These are phyloP conservation scores for Heterotilapia buettikoferi DNA, from an alignment of 2,113 vertebrate genomes.

Conservation along the genomic window DNA sequence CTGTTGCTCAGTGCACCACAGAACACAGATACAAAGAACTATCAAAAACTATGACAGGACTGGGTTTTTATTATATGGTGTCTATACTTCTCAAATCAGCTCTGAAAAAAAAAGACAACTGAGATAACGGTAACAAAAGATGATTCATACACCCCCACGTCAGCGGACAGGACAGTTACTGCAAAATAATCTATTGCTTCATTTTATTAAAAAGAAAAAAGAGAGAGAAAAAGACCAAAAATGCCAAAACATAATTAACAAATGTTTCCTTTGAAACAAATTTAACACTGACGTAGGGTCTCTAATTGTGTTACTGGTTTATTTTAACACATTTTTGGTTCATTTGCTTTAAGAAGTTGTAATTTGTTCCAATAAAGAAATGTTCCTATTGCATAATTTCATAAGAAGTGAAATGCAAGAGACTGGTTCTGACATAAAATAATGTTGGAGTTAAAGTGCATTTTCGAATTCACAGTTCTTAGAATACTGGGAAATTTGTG, in stretches of 20 bases:
- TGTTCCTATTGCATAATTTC: background rate
- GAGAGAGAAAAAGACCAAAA: background rate
- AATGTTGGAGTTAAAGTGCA: background rate
- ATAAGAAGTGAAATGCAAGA: background rate
- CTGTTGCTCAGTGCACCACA: background rate
- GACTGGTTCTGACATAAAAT: background rate
- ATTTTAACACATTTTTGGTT: background rate
- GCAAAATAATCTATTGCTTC: background rate
- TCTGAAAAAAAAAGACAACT: background rate
- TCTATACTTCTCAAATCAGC: background rate
- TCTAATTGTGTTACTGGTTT: background rate
- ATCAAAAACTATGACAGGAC: background rate
- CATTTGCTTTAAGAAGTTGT: background rate
- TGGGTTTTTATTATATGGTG: background rate
- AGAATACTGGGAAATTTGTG: background rate
- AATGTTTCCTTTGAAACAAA: background rate
- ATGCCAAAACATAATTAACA: background rate
- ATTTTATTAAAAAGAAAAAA: background rate
- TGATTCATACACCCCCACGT: background rate
- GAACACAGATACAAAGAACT: background rate
- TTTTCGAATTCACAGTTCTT: background rate
- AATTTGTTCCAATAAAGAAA: background rate
- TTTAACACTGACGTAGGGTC: background rate
- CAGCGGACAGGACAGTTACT: background rate
- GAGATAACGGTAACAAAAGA: background rate